Evolutionary conservation across 2,113 vertebrate genomes (phyloP).

Genomic region (Saiga tatarica): DNA sequence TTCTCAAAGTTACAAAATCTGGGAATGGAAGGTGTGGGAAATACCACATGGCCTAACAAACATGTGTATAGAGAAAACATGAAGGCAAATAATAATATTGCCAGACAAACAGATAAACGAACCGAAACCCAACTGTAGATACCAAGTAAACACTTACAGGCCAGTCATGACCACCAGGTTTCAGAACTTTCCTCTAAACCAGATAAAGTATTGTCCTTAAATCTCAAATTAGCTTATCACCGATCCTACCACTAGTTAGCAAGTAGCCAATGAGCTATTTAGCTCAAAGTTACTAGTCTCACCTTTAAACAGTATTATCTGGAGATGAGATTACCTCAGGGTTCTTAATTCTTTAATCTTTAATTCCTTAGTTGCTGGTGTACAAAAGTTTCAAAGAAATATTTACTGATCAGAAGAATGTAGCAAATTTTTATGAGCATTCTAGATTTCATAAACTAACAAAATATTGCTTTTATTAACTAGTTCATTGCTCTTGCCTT

Average conservation of each 20-base stretch:
- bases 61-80: neutral
- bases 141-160: neutral
- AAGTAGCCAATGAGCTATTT: neutral
- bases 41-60: neutral
- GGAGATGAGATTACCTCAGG: neutral
- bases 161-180: neutral
- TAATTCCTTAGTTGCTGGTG: neutral
- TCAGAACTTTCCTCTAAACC: neutral
- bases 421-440: neutral
- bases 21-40: neutral
- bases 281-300: neutral
- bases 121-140: neutral
- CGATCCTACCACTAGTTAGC: neutral
- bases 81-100: conserved; percentile 3
- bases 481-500: neutral
- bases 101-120: neutral
- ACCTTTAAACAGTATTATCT: conserved; percentile 7
- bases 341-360: neutral
- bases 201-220: neutral
- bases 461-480: conserved; percentile 13
- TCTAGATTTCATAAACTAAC: neutral
- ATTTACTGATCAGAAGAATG: neutral
- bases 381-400: neutral
- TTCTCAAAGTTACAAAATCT: neutral
- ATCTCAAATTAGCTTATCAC: neutral